Base-by-base conservation (phyloP, 2,113 vertebrate genomes). In the Myotis davidii region DNA sequence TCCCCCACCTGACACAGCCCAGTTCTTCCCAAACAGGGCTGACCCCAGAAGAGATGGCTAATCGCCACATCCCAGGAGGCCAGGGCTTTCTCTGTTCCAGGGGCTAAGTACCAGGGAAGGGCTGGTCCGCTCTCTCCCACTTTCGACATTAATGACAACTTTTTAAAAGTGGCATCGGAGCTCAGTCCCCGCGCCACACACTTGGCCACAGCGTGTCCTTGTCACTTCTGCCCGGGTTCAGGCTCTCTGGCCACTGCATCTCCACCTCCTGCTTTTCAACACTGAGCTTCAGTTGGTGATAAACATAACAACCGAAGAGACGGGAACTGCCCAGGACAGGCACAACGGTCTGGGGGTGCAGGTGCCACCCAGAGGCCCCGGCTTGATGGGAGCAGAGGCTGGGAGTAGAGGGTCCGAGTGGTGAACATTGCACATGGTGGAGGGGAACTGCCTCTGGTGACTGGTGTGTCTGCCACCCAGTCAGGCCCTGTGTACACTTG, bases 161-260 rank as follows among this genome's bases (percentile, higher is more conserved):
- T 20, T 69, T 56, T 73, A 17, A 56, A 32, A 77, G n/a, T 2
- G 59, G n/a, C 50, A 9, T 32, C 3, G 0, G 6, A 37, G 73
- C 59, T 64, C 25, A 21, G 27, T 17, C 27, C 65, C 1, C 29
- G 52, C n/a, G 64, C 39, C 27, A 45, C 45, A 45, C 45, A 45
- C 45, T 45, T 16, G 9, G 34, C 85, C 65, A 48, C 20, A 3
- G 50, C 8, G 1, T 18, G 21, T 23, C 52, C n/a, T 79, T 34
- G 9, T 16, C n/a, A 3, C n/a, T 73, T 16, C 59, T 18, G 8
- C 48, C 37, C 23, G 5, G 34, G 25, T 20, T 25, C 48, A 37
- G 3, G 4, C 17, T 7, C 64, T 21, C 8, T 2, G 14, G 1
- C 7, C 14, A 1, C 7, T 25, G 27, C 10, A 12, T 3, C 17